Percentiles rank a stretch among this genome's conserved stretches.
phyloP scores from a whole-genome alignment of 2,888 invertebrate species.

The Cerastis rubricosa region DNA sequence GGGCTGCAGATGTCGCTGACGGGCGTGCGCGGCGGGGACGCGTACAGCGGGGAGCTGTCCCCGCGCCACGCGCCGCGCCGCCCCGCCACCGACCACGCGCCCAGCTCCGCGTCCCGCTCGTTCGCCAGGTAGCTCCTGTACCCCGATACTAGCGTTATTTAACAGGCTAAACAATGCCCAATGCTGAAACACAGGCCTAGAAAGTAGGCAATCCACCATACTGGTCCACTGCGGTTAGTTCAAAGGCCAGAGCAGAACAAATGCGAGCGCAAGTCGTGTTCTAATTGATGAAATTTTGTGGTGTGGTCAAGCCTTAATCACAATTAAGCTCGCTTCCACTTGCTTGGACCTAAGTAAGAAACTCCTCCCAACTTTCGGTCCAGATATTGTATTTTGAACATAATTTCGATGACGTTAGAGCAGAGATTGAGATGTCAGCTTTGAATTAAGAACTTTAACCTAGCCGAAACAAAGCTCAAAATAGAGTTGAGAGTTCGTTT shows the following conservation, averaged over 20 bases:
- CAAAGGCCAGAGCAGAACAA: not conserved
- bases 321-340: too few species aligned
- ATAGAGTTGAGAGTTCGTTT: too few species aligned
- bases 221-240: not conserved
- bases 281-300: too few species aligned
- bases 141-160: conserved; percentile 4
- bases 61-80: conserved; percentile 83
- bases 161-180: not conserved
- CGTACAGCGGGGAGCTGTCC: conserved; percentile 93
- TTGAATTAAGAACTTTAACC: too few species aligned
- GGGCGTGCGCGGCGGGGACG: conserved; percentile 95
- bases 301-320: too few species aligned
- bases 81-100: conserved; percentile 83
- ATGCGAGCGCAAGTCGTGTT: too few species aligned
- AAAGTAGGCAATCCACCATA: not conserved
- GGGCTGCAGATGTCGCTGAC: conserved; percentile 91
- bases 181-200: not conserved
- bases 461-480: too few species aligned
- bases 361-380: too few species aligned
- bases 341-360: too few species aligned
- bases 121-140: conserved; percentile 85
- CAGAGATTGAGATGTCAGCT: too few species aligned
- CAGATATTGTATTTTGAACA: too few species aligned
- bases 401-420: too few species aligned
- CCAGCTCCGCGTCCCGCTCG: conserved; percentile 83